Percentiles rank a stretch among this genome's conserved stretches.
Evolutionary conservation across 2,888 invertebrate species (phyloP).

Genomic region (Leptopilina drosophilae): DNA sequence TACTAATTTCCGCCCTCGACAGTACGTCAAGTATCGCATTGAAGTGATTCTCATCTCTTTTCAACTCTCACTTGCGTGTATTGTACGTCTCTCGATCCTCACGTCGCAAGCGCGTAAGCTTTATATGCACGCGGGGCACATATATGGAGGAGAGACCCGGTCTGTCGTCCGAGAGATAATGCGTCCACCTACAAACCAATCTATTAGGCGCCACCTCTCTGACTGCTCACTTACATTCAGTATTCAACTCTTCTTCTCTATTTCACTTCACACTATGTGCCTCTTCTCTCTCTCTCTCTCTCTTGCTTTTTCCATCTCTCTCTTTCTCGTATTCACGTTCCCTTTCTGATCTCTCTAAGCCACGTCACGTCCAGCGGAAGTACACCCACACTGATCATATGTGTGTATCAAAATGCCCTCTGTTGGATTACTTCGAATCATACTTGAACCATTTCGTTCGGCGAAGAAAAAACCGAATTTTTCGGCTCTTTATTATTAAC

Average conservation of each 20-base stretch:
- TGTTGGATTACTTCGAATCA: constrained; percentile 34
- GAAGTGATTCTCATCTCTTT: constrained; percentile 44
- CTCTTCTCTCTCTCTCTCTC: constrained; percentile 55
- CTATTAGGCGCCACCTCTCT: constrained; percentile 77
- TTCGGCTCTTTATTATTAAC: too few relatives aligned
- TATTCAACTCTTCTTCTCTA: constrained; percentile 51
- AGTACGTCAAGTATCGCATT: constrained; percentile 51
- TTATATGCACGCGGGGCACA: constrained; percentile 46
- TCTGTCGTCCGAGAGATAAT: constrained; percentile 70
- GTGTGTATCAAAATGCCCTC: constrained; percentile 52
- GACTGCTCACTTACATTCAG: constrained; percentile 75
- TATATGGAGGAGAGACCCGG: constrained; percentile 17
- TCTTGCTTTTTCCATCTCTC: constrained; percentile 50
- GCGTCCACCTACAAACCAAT: constrained; percentile 77
- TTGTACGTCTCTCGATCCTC: constrained; percentile 25
- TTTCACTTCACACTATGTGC: constrained; percentile 51
- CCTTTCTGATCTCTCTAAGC: constrained; percentile 54
- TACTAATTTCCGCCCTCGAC: constrained; percentile 74
- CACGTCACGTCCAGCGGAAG: constrained; percentile 68
- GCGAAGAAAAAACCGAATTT: too few relatives aligned
- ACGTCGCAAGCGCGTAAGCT: constrained; percentile 48
- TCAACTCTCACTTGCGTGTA: constrained; percentile 36
- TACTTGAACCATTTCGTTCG: too few relatives aligned
- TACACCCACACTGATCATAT: constrained; percentile 67
- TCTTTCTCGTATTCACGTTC: constrained; percentile 46